Evolutionary conservation across 2,888 invertebrate species (phyloP).

Genomic region (Calameuta pallipes): DNA sequence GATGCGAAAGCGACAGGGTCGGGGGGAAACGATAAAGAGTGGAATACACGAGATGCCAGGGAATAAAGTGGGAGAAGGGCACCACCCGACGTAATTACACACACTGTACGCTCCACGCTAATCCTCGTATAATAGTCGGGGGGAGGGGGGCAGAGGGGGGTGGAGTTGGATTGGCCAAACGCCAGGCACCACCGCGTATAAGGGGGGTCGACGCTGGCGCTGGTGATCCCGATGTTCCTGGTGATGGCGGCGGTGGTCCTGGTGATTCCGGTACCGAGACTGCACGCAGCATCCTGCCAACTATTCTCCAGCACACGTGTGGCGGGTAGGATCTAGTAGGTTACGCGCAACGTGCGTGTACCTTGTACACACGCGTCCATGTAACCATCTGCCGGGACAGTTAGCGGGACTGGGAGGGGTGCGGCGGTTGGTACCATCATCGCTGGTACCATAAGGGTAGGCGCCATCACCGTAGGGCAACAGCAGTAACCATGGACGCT

Average conservation of each 20-base stretch:
- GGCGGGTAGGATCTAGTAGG: background rate
- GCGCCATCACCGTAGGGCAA: no score
- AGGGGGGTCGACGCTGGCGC: background rate
- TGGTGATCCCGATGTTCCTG: background rate
- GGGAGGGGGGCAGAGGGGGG: slow-evolving; percentile 13
- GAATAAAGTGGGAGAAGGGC: slow-evolving; percentile 30
- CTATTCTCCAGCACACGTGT: background rate
- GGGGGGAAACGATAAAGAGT: slow-evolving; percentile 30
- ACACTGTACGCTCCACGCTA: slow-evolving; percentile 33
- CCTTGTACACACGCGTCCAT: background rate
- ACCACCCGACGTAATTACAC: slow-evolving; percentile 5
- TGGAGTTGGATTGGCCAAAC: slow-evolving; percentile 38
- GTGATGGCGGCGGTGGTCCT: background rate
- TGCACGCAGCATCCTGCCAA: background rate
- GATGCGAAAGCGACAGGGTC: background rate
- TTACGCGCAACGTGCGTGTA: background rate
- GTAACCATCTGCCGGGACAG: background rate
- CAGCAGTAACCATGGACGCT: no score
- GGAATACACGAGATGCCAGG: slow-evolving; percentile 36
- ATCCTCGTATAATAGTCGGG: slow-evolving; percentile 46
- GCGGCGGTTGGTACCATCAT: no score
- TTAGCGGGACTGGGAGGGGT: background rate
- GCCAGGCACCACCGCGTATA: slow-evolving; percentile 36
- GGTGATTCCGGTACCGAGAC: background rate
- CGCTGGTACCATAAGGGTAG: background rate